Percentiles rank a stretch among this genome's conserved stretches.
phyloP scores from a whole-genome alignment of 2,888 invertebrate species.

The Caenorhabditis becei region DNA sequence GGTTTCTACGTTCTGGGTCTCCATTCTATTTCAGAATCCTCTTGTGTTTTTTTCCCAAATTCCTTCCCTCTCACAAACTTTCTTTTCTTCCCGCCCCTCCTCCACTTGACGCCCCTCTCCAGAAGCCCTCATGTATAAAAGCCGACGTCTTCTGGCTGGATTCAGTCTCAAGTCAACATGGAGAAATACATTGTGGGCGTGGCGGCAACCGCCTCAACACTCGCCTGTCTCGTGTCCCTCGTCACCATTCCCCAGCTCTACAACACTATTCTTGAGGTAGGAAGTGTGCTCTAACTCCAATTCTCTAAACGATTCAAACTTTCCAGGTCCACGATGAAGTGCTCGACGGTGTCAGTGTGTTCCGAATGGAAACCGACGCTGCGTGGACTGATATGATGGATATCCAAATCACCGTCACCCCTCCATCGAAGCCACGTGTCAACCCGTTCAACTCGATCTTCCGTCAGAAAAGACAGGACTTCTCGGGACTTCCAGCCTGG shows the following conservation, averaged over 20 bases:
- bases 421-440: too few species aligned
- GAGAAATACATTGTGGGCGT: constrained; percentile 72
- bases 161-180: constrained; percentile 21
- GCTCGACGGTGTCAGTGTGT: constrained; percentile 67
- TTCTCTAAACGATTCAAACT: background rate
- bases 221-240: constrained; percentile 74
- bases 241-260: constrained; percentile 79
- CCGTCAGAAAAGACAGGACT: too few species aligned
- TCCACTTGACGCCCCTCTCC: constrained; percentile 52
- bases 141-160: constrained; percentile 17
- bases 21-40: too few species aligned
- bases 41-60: constrained; percentile 18
- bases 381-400: constrained; percentile 80
- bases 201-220: constrained; percentile 69
- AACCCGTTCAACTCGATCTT: too few species aligned
- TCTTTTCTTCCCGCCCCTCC: background rate
- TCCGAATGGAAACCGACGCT: constrained; percentile 79
- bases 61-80: constrained; percentile 7
- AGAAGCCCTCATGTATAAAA: constrained; percentile 28
- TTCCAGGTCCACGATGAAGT: constrained; percentile 64
- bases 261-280: constrained; percentile 73
- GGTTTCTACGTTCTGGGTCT: too few species aligned
- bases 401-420: constrained; percentile 77
- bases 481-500: too few species aligned
- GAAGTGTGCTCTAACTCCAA: background rate